phyloP scores from a whole-genome alignment of 2,113 vertebrate species.

The Anser brachyrhynchus region DNA sequence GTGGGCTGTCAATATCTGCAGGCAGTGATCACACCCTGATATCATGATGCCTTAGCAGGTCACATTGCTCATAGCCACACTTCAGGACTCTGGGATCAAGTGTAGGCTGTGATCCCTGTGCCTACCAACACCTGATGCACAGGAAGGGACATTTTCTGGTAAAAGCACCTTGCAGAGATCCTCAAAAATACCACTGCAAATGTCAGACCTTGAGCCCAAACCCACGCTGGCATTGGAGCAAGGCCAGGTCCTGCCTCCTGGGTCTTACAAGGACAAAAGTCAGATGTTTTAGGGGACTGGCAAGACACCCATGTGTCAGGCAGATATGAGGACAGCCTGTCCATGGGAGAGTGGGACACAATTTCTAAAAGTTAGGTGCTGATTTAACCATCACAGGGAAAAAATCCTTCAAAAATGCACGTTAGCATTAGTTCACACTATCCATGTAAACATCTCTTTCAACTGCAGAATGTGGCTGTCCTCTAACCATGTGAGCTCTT shows the following conservation, averaged over 20 bases:
- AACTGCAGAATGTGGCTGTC: neutral
- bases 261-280: neutral
- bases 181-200: neutral
- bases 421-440: neutral
- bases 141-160: neutral
- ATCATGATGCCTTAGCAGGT: neutral
- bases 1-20: neutral
- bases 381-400: neutral
- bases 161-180: neutral
- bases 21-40: neutral
- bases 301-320: neutral
- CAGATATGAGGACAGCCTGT: neutral
- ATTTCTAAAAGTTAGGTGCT: neutral
- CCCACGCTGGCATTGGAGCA: neutral
- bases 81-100: neutral
- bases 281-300: neutral
- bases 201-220: neutral
- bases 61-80: neutral
- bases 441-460: neutral
- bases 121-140: neutral
- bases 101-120: neutral
- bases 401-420: neutral
- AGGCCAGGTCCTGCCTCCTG: neutral
- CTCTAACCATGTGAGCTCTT: neutral
- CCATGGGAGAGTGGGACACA: fast-evolving